phyloP scores from a whole-genome alignment of 1,140 invertebrate species.

The Macrobrachium nipponense region DNA sequence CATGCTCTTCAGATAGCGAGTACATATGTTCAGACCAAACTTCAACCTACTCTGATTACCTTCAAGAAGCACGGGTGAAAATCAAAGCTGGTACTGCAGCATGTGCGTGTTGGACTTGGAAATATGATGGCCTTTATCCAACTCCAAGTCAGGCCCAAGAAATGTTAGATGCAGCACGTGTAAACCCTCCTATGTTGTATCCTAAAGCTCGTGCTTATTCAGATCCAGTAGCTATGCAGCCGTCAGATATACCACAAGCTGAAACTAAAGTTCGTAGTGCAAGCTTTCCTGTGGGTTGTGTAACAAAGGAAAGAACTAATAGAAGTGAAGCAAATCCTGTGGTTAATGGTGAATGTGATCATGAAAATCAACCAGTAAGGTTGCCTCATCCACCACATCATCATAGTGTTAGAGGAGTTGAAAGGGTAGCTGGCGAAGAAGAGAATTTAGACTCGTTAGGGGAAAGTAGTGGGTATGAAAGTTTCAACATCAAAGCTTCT shows the following conservation, averaged over 20 bases:
- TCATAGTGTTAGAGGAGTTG: conserved; percentile 45
- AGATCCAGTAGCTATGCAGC: conserved; percentile 28
- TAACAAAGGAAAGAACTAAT: conserved; percentile 2
- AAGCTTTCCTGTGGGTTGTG: conserved; percentile 11
- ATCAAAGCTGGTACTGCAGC: conserved; percentile 80
- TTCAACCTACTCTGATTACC: conserved; percentile 69
- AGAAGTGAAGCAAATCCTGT: conserved; percentile 43
- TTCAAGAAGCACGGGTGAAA: conserved; percentile 83
- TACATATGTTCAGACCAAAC: conserved; percentile 25
- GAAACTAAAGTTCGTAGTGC: conserved; percentile 21
- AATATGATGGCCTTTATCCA: conserved; percentile 78
- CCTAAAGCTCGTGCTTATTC: conserved; percentile 60
- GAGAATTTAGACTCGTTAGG: conserved; percentile 79
- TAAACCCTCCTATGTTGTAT: conserved; percentile 42
- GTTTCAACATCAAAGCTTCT: conserved; percentile 77
- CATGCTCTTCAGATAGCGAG: conserved; percentile 37
- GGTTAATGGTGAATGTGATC: conserved; percentile 63
- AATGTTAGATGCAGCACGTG: conserved; percentile 59
- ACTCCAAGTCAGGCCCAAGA: conserved; percentile 65
- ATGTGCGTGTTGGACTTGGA: conserved; percentile 81
- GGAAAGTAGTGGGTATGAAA: conserved; percentile 87
- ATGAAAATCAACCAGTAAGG: conserved; percentile 30
- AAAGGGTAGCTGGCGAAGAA: conserved; percentile 47
- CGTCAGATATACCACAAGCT: conserved; percentile 5
- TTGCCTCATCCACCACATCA: conserved; percentile 39